These are phyloP conservation scores for Grus americana DNA, from an alignment of 2,113 vertebrate species.

Conservation along the genomic window DNA sequence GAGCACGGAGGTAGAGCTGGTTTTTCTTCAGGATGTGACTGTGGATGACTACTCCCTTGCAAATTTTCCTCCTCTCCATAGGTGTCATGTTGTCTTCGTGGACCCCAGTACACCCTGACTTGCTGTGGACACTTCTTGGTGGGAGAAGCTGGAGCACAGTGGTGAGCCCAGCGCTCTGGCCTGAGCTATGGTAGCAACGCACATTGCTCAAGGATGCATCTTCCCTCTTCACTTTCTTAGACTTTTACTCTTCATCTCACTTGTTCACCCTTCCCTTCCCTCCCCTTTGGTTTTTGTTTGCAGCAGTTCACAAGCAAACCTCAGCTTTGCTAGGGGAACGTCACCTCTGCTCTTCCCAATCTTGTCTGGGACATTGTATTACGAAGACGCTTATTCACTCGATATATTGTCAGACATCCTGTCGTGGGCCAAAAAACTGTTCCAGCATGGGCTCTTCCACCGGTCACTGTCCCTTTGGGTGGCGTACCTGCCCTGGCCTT, in stretches of 20 bases:
- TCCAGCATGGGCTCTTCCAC: neutral
- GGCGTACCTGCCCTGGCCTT: neutral
- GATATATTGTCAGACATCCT: neutral
- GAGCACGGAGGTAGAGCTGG: neutral
- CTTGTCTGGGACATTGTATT: neutral
- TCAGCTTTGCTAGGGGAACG: neutral
- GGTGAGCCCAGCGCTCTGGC: neutral
- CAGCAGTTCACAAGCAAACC: neutral
- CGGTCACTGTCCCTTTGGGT: neutral
- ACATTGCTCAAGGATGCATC: neutral
- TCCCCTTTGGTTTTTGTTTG: neutral
- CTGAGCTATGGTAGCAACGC: neutral
- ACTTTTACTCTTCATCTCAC: neutral
- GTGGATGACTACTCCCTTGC: rapidly evolving
- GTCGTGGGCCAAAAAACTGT: neutral
- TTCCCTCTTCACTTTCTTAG: neutral
- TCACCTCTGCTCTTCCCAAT: neutral
- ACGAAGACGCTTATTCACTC: neutral
- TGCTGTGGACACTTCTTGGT: neutral
- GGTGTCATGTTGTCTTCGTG: neutral
- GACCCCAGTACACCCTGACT: neutral
- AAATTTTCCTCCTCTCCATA: neutral
- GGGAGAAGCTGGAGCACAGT: neutral
- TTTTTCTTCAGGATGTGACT: neutral
- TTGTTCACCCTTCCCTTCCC: neutral